Evolutionary conservation across 2,113 vertebrate species (phyloP), one percentile per base, ranked within the genome.

Genomic region (Oophaga pumilio): DNA sequence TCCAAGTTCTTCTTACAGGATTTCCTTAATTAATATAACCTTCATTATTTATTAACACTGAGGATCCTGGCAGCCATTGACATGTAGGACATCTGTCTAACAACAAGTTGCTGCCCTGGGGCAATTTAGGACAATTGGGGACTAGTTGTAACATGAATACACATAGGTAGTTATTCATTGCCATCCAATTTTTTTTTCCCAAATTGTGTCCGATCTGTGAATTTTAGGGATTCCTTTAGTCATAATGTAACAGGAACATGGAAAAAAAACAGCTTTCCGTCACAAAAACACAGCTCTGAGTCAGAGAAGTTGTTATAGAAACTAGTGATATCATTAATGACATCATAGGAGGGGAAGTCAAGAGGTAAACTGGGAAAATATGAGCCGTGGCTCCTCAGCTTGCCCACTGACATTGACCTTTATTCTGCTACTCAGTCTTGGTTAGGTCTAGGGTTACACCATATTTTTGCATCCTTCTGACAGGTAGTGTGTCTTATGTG

Each of bases 11-110:
- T 52, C 74, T 26, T 66, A 24, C 33, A 43, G 33, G 33, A 43
- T 59, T 50, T 78, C 64, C 74, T 53, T 86, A 53, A 66, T 64
- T 77, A 86, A 78, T 86, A 62, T 86, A 62, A 56, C 18, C 53
- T 62, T 74, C 71, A 85, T 85, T 22, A 60, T 62, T 85, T 76
- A 57, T 76, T 85, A 17, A 28, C 57, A 8, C 60, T 62, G 13
- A 85, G 53, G 18, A 59, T 53, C 62, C 71, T 76, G 71, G 74
- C 74, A 60, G 15, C 68, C n/a, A 26, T 79, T 24, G 12, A 26
- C 13, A 81, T 43, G 59, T 43, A 81, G 28, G 8, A 33, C 56
- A 52, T 28, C 76, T 57, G 50, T 57, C 76, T 77, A 56, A 57
- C 76, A 17, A 56, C 22, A 24, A 24, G 69, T 73, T 33, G 18